A percentile compares a stretch with the other conserved stretches of the same genome.
Evolutionary conservation across 2,113 vertebrate species (phyloP).

Genomic region (Ivindomyrus marchei): DNA sequence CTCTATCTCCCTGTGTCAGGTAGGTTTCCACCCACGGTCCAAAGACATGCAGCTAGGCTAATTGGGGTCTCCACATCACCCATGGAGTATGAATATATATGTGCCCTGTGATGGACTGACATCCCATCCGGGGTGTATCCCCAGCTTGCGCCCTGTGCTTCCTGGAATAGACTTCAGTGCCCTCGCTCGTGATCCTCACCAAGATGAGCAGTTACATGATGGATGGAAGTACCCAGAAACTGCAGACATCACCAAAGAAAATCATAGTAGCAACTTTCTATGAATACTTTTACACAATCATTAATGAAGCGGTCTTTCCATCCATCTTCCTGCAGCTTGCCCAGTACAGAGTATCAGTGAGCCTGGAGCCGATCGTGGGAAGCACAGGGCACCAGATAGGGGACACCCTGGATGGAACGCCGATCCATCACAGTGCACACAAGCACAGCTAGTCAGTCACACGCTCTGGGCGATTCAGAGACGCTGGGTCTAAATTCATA

Average conservation of each 20-base stretch:
- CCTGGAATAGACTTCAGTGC: background rate
- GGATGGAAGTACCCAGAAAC: background rate
- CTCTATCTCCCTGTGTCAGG: background rate
- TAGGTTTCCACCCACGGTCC: background rate
- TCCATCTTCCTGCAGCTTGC: background rate
- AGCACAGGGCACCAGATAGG: background rate
- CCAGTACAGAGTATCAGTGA: background rate
- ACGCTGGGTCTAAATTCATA: background rate
- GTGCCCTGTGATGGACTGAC: background rate
- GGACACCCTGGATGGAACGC: background rate
- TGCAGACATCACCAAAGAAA: background rate
- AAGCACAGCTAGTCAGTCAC: background rate
- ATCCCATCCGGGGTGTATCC: background rate
- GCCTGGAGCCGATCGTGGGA: background rate
- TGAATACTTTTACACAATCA: slow-evolving; percentile 2
- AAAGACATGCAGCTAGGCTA: background rate
- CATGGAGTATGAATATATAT: background rate
- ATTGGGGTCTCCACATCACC: background rate
- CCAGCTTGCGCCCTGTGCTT: background rate
- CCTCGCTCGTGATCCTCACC: background rate
- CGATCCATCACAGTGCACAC: background rate
- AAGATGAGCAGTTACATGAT: background rate
- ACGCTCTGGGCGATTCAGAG: background rate
- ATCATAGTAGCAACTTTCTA: background rate
- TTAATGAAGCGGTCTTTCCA: background rate